Evolutionary conservation across 2,888 invertebrate genomes (phyloP), one percentile per base, ranked within the genome.

Genomic region (Eilema caniola): DNA sequence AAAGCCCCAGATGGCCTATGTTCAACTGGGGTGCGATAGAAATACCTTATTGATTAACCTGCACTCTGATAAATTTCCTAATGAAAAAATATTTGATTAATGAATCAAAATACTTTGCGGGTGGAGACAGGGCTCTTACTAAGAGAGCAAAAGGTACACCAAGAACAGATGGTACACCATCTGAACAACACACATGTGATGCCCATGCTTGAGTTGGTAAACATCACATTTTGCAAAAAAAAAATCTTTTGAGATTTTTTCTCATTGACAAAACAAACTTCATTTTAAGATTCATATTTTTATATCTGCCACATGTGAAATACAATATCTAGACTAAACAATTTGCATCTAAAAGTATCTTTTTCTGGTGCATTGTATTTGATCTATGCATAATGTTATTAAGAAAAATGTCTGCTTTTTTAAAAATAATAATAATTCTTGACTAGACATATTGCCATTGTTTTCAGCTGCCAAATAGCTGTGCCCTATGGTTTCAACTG

Each of bases 261-360:
- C 53, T 53, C n/a, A 53, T 53, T 53, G 53, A n/a, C 20, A 53
- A 53, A 53, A 53, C 53, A 53, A 53, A 53, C n/a, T 53, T 53
- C 53, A 53, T 53, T n/a, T 53, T n/a, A 53, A 53, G 8, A 53
- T 53, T 53, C 7, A 53, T 53, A 53, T 53, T 53, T 47, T n/a
- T 53, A n/a, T 53, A 53, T 53, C 53, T 53, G n/a, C 53, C 53
- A 53, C 53, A n/a, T 53, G n/a, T n/a, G 10, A n/a, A n/a, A 20
- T 56, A 28, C 28, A 28, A 28, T 28, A 16, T 14, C 25, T 16
- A 62, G 62, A 25, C 62, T 62, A 62, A 62, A 62, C 41, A 41
- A 41, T 62, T 41, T 62, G 24, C 10, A 62, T 23, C 10, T 2
- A 28, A 2, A 62, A 62, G 41, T 25, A 1, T 20, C 20, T 24